Base-by-base conservation (phyloP, 2,888 invertebrate species). In the Pheosia tremula region DNA sequence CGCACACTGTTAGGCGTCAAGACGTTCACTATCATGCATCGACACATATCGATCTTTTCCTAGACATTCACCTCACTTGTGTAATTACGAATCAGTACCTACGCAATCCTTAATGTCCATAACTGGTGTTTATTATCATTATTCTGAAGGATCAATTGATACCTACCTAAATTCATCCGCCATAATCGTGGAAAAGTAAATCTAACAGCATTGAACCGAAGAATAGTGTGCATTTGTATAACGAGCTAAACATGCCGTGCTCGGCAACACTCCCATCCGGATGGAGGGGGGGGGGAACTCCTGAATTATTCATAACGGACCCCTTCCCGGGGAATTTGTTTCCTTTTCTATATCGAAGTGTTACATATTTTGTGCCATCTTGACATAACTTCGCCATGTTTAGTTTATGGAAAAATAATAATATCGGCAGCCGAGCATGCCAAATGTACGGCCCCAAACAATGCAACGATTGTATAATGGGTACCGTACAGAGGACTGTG, bases 291-390 rank as follows among this genome's bases (percentile, higher is more conserved):
- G n/a, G 2, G 24, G 24, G 24, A 2, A 2, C 24, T 47, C n/a
- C 37, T 55, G 55, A 55, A 55, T 55, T 55, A 55, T 55, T 55
- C 55, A 55, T 39, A 13, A 9, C 39, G n/a, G 55, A 39, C 39
- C 55, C 39, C 55, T 39, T 54, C 55, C 0, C 39, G 55, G n/a
- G 55, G 39, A 55, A 39, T 55, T 41, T 39, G 55, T 55, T 55
- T 55, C 11, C 55, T 55, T 55, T 53, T 39, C 39, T 6, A 55
- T 39, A 55, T 55, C 55, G n/a, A 39, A 36, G 7, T 55, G 39
- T 55, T 55, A 61, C 49, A 43, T 55, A 58, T 53, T 60, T 58
- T 53, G 56, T 49, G 39, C 54, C 53, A 54, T 77, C 38, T 39
- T 13, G 7, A n/a, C 39, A 55, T 55, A 39, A 55, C 5, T 55